Percentiles rank a stretch among this genome's conserved stretches.
These are phyloP conservation scores for Odontocolon sp. DNA, from an alignment of 2,888 invertebrate species.

Conservation along the genomic window DNA sequence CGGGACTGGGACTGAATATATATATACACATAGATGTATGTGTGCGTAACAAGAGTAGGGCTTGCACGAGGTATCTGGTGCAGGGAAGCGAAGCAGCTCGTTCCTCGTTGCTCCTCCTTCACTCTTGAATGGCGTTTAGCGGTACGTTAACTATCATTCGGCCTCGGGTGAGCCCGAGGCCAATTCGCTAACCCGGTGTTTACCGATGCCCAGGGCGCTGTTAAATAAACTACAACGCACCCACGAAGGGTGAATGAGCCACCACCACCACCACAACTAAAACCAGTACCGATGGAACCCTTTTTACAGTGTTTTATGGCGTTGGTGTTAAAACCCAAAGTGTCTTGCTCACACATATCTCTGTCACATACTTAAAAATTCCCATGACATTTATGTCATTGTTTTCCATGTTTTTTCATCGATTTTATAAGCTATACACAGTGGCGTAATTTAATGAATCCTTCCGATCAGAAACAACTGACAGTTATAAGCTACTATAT, in stretches of 20 bases:
- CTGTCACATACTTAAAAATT: conserved; percentile 32
- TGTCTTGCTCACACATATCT: too few relatives aligned
- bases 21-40: conserved; percentile 7
- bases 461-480: not conserved
- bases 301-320: too few relatives aligned
- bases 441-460: not conserved
- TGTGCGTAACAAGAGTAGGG: conserved; percentile 34
- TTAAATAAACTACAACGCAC: conserved; percentile 79
- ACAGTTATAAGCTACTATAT: too few relatives aligned
- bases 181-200: conserved; percentile 81
- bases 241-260: conserved; percentile 33
- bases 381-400: not conserved
- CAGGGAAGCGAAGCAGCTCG: conserved; percentile 33
- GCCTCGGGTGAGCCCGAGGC: conserved; percentile 76
- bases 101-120: conserved; percentile 61
- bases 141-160: conserved; percentile 80
- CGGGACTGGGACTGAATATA: conserved; percentile 2
- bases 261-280: conserved; percentile 50
- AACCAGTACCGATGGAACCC: not conserved
- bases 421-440: conserved; percentile 6
- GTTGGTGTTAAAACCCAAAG: too few relatives aligned
- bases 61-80: conserved; percentile 22
- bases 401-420: conserved; percentile 15
- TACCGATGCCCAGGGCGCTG: conserved; percentile 80
- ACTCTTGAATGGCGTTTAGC: conserved; percentile 80